Base-by-base conservation (phyloP, 2,888 invertebrate genomes). In the Steinernema hermaphroditum region DNA sequence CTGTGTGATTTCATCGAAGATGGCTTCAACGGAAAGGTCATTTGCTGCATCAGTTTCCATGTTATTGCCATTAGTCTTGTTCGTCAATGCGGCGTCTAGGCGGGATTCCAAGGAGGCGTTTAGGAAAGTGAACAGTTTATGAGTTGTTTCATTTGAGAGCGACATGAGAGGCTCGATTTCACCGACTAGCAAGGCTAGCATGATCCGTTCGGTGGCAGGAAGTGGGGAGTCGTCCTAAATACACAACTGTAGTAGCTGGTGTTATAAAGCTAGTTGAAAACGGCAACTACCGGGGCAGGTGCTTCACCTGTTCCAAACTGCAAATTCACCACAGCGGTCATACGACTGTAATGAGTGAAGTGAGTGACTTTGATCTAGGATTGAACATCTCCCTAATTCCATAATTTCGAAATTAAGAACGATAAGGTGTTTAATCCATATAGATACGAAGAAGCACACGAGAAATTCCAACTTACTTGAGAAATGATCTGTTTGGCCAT, bases 301-400 rank as follows among this genome's bases (percentile, higher is more conserved):
- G 8, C n/a, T n/a, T n/a, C 2, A 27, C 2, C 6, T 54, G 54
- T 54, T 16, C 27, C 54, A 54, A 54, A 54, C 54, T 2, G 54
- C 54, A 54, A 54, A 54, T 54, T 54, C 54, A 54, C 54, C 27
- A 54, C 54, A 54, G 54, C 54, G 54, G 19, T 54, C 54, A 54
- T 54, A 54, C 54, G 54, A 22, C 54, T 22, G 19, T 54, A 54
- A 54, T 54, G 54, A 54, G 54, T 54, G 54, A 54, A 54, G 54
- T 54, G 54, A 54, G 27, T 54, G 54, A 22, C 2, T 27, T 54
- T 54, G 22, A 4, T 54, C 27, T 54, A 2, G 54, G 54, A 22
- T 22, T 54, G 54, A 54, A 22, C 6, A 27, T 24, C 4, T 2
- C 54, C 54, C 27, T 27, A 27, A 27, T 8, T 1, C 8, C 54